Conservation (phyloP, 2,113 vertebrate species). For the Spheniscus mendiculus region DNA sequence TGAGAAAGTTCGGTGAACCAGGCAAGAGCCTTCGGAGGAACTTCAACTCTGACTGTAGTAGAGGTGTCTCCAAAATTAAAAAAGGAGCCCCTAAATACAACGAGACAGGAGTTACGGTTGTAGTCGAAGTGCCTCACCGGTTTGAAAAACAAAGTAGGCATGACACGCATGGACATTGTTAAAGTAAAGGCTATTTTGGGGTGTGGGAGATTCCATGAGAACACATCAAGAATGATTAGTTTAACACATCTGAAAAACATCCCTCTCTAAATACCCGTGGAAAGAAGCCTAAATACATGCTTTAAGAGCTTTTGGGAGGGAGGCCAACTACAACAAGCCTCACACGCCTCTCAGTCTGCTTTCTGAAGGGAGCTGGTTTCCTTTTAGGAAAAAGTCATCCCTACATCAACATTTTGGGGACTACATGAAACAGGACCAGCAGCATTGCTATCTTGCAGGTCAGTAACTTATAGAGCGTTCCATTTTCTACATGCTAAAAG, state of each 20-base stretch:
- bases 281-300: neutral
- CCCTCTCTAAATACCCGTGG: neutral
- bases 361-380: neutral
- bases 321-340: neutral
- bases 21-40: neutral
- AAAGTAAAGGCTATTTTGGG: neutral
- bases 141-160: accelerated
- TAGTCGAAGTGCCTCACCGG: accelerated
- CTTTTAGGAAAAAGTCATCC: neutral
- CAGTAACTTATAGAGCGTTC: neutral
- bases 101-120: accelerated
- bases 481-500: neutral
- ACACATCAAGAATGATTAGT: neutral
- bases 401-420: neutral
- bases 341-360: neutral
- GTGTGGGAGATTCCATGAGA: neutral
- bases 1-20: neutral
- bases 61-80: neutral
- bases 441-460: neutral
- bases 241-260: neutral
- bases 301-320: neutral
- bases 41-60: neutral
- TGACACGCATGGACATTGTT: accelerated
- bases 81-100: neutral
- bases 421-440: neutral